phyloP scores from a whole-genome alignment of 2,113 vertebrate genomes.

The Cyanocitta stelleri region DNA sequence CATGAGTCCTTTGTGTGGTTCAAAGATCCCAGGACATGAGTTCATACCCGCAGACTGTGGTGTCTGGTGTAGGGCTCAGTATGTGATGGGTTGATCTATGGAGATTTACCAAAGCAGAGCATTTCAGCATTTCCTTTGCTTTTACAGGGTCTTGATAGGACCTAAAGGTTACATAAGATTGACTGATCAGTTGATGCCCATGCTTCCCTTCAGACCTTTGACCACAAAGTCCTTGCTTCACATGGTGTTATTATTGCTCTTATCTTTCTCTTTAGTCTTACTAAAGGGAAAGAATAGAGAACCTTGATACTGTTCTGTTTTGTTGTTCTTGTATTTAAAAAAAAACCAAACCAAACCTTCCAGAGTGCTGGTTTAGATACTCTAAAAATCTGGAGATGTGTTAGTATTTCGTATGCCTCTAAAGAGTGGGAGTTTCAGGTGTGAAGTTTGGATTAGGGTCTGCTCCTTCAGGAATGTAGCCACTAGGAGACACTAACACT shows the following conservation, averaged over 20 bases:
- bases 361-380: not conserved
- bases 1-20: rapidly evolving
- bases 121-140: not conserved
- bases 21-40: not conserved
- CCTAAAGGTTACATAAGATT: not conserved
- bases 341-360: not conserved
- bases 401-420: not conserved
- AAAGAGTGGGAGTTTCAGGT: not conserved
- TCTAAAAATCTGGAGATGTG: not conserved
- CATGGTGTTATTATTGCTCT: not conserved
- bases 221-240: not conserved
- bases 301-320: not conserved
- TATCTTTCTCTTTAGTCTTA: not conserved
- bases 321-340: not conserved
- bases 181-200: not conserved
- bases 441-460: not conserved
- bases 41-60: not conserved
- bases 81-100: not conserved
- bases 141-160: not conserved
- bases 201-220: not conserved
- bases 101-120: not conserved
- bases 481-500: conserved; percentile 22
- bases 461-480: not conserved
- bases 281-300: not conserved
- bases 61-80: not conserved